A percentile compares a stretch with the other conserved stretches of the same genome.
Conservation (phyloP, 2,797 vertebrate species). For the Ctenosaura bakeri region DNA sequence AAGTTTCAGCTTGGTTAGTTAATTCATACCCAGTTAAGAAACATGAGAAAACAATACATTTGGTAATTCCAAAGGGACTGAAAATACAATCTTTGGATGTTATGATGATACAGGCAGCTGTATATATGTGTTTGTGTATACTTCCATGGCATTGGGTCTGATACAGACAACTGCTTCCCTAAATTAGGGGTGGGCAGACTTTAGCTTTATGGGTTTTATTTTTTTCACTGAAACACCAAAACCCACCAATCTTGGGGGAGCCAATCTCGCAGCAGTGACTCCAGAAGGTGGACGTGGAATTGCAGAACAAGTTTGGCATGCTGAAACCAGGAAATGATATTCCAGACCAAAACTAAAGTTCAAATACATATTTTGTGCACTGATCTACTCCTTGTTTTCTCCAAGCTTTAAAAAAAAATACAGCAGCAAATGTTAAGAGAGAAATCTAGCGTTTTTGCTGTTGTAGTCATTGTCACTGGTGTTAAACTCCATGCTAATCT, state of each 20-base stretch:
- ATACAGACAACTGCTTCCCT: constrained; percentile 54
- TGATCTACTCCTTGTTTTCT: background rate
- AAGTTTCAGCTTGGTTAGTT: constrained; percentile 10
- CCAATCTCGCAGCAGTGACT: background rate
- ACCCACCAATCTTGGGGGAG: background rate
- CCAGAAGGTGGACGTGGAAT: background rate
- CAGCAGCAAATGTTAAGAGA: background rate
- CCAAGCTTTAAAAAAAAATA: background rate
- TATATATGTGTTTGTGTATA: constrained; percentile 26
- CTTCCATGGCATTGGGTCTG: constrained; percentile 41
- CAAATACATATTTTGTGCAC: background rate
- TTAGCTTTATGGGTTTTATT: background rate
- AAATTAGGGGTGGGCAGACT: background rate
- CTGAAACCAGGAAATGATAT: background rate
- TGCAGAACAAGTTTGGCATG: background rate
- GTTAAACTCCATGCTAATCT: background rate
- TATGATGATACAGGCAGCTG: constrained; percentile 59
- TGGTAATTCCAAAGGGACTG: constrained; percentile 52
- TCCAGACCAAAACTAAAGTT: background rate
- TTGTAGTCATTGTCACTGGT: background rate
- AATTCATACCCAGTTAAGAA: constrained; percentile 59
- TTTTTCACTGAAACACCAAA: background rate
- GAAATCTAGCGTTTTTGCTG: background rate
- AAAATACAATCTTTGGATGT: constrained; percentile 45
- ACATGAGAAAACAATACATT: constrained; percentile 43